Evolutionary conservation across 1,140 invertebrate genomes (phyloP).

Genomic region (Centruroides sculpturatus): DNA sequence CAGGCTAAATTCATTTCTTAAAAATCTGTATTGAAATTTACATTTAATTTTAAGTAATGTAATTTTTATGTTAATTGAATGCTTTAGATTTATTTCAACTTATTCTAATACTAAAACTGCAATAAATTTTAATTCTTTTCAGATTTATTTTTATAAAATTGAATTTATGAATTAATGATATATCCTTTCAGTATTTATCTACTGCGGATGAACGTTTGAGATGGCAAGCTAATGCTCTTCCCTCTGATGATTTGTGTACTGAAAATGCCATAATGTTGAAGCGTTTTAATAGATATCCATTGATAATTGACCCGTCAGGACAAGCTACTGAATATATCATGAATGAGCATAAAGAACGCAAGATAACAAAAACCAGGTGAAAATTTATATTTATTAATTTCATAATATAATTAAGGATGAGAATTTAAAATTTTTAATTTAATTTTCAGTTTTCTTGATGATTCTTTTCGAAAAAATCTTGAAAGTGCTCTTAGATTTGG

Average conservation of each 20-base stretch:
- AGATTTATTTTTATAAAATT: no score
- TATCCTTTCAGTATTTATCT: conserved; percentile 58
- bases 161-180: background rate
- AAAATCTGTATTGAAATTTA: no score
- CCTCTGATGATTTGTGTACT: conserved; percentile 93
- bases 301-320: conserved; percentile 98
- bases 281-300: conserved; percentile 94
- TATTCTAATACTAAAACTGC: no score
- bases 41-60: no score
- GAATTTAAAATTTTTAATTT: no score
- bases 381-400: background rate
- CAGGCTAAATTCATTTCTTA: no score
- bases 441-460: conserved; percentile 71
- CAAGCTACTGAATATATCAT: conserved; percentile 97
- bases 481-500: conserved; percentile 97
- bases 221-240: conserved; percentile 94
- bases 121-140: no score
- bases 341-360: conserved; percentile 91
- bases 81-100: no score
- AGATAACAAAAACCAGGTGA: conserved; percentile 87
- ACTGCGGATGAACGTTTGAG: conserved; percentile 94
- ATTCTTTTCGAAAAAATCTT: conserved; percentile 96
- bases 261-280: conserved; percentile 99
- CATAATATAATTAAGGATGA: background rate
- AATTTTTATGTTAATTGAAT: no score